Percentiles rank a stretch among this genome's conserved stretches.
These are phyloP conservation scores for Megamerina dolium DNA, from an alignment of 2,888 invertebrate genomes.

Conservation along the genomic window DNA sequence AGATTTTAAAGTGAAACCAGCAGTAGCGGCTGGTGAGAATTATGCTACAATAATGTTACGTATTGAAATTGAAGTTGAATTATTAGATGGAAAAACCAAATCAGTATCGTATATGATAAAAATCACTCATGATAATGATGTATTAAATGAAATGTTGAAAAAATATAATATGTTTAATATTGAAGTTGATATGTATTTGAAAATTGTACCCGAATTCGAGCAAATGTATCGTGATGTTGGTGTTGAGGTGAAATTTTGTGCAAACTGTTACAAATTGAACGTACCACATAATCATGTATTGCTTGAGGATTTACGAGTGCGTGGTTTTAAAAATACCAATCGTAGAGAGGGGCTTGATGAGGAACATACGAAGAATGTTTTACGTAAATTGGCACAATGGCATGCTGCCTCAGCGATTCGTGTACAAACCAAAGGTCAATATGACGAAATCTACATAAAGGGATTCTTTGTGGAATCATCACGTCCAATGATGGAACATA, in stretches of 20 bases:
- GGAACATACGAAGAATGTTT: conserved; percentile 30
- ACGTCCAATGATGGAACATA: conserved; percentile 7
- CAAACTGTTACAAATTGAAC: conserved; percentile 20
- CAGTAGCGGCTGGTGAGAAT: conserved; percentile 36
- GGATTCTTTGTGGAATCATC: conserved; percentile 20
- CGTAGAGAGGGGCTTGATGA: conserved; percentile 33
- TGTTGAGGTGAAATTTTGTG: conserved; percentile 22
- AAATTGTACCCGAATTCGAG: conserved; percentile 32
- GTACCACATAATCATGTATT: conserved; percentile 24
- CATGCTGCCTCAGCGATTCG: conserved; percentile 39
- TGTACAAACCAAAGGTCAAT: conserved; percentile 22
- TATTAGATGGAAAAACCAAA: conserved; percentile 24
- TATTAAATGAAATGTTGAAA: conserved; percentile 18
- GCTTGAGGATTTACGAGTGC: conserved; percentile 31
- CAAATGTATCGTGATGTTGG: conserved; percentile 28
- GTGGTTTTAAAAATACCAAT: conserved; percentile 29
- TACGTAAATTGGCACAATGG: conserved; percentile 38
- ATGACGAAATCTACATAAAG: conserved; percentile 4
- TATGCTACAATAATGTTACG: conserved; percentile 37
- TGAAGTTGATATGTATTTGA: conserved; percentile 31
- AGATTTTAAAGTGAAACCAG: conserved; percentile 24
- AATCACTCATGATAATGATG: conserved; percentile 19
- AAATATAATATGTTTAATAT: conserved; percentile 28
- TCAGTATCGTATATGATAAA: conserved; percentile 25
- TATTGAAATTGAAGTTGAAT: conserved; percentile 27